Percentiles rank a stretch among this genome's conserved stretches.
Conservation (phyloP, 1,140 invertebrate species). For the Microplitis demolitor region DNA sequence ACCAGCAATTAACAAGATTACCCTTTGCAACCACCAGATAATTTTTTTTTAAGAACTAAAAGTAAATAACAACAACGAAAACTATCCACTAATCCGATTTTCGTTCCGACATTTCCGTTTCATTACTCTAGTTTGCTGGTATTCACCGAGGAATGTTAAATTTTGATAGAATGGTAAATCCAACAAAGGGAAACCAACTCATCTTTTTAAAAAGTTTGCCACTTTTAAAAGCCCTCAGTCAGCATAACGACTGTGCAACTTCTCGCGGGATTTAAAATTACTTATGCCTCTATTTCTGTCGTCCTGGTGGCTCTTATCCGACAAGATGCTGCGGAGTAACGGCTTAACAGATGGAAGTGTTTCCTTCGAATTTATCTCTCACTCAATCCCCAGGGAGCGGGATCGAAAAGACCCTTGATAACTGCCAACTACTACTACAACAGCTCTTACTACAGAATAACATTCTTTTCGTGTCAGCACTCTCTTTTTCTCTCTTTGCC, state of each 20-base stretch:
- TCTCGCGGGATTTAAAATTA: slow-evolving; percentile 40
- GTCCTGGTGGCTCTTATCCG: neutral
- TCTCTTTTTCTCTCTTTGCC: no score
- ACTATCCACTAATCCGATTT: no score
- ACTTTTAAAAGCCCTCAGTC: slow-evolving; percentile 6
- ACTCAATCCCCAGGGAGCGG: neutral
- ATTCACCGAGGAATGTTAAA: no score
- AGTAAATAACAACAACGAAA: no score
- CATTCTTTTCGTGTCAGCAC: no score
- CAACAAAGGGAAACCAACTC: no score
- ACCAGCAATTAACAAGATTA: slow-evolving; percentile 23
- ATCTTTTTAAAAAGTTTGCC: slow-evolving; percentile 34
- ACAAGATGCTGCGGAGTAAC: slow-evolving; percentile 22
- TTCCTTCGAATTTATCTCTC: neutral
- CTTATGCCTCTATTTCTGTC: slow-evolving; percentile 38
- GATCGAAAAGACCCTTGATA: neutral
- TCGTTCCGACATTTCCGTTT: no score
- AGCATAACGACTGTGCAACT: slow-evolving; percentile 16
- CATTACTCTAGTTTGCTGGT: no score
- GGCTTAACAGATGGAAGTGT: slow-evolving; percentile 14
- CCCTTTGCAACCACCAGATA: slow-evolving; percentile 10
- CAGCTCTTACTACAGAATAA: no score
- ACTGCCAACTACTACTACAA: no score
- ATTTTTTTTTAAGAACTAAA: slow-evolving; percentile 35
- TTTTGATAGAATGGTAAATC: no score